phyloP scores from a whole-genome alignment of 2,888 invertebrate species.

The Leptopterna dolabrata region DNA sequence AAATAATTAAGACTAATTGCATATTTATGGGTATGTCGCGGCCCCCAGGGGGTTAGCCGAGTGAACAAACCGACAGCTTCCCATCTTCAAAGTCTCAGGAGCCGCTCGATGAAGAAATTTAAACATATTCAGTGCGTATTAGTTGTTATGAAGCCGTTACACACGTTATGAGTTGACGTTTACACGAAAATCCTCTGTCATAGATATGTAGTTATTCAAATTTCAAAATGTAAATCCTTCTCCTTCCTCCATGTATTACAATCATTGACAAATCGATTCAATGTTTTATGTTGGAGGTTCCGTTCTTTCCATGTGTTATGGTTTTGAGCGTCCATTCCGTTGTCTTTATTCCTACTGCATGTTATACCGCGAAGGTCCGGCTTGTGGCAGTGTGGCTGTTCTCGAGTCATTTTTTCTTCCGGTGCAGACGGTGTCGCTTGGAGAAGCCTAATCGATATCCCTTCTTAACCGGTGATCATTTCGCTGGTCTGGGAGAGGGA shows the following conservation, averaged over 20 bases:
- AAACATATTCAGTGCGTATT: neutral
- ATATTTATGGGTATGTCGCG: slow-evolving; percentile 36
- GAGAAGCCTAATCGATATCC: too few species aligned
- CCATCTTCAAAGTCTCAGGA: neutral
- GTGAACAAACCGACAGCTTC: slow-evolving; percentile 3
- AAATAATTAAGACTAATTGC: slow-evolving; percentile 54
- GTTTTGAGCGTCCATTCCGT: too few species aligned
- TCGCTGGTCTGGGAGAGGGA: too few species aligned
- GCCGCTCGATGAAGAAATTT: slow-evolving; percentile 1
- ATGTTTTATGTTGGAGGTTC: neutral
- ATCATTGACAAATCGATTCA: neutral
- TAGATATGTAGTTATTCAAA: neutral
- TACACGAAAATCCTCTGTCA: neutral
- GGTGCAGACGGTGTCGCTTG: too few species aligned
- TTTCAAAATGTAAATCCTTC: neutral
- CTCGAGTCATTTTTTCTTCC: too few species aligned
- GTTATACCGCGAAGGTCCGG: too few species aligned
- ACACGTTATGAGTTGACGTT: neutral
- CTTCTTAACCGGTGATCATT: too few species aligned
- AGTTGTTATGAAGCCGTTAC: slow-evolving; percentile 25
- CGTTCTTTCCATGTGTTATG: too few species aligned
- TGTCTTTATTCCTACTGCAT: too few species aligned
- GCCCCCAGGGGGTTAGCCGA: neutral
- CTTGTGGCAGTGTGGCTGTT: too few species aligned
- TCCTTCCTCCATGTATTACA: neutral